Evolutionary conservation across 2,888 invertebrate species (phyloP).

Genomic region (Zygothrica quintamaculata): DNA sequence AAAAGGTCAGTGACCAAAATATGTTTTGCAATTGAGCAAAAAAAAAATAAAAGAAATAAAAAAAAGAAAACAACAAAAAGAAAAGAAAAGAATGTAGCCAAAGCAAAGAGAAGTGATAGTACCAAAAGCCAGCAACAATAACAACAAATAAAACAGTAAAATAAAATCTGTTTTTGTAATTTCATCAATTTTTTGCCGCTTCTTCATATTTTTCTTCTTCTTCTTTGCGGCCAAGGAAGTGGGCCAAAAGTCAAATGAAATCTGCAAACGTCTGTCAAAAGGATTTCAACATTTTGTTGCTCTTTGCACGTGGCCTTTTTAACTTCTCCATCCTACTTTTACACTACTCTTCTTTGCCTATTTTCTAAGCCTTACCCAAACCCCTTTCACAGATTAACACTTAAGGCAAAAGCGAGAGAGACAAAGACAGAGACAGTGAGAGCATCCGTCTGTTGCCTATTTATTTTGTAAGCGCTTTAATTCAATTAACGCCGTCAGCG

Average conservation of each 20-base stretch:
- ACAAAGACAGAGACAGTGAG: background rate
- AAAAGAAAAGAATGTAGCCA: conserved; percentile 66
- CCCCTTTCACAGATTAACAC: conserved; percentile 5
- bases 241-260: conserved; percentile 40
- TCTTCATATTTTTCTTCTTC: conserved; percentile 19
- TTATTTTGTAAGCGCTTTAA: conserved; percentile 70
- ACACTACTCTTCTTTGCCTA: conserved; percentile 25
- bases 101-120: conserved; percentile 55
- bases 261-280: conserved; percentile 38
- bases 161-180: conserved; percentile 37
- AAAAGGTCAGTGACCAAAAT: conserved; percentile 84
- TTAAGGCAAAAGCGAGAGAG: background rate
- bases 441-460: conserved; percentile 61
- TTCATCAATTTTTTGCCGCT: conserved; percentile 41
- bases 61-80: conserved; percentile 28
- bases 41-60: conserved; percentile 28
- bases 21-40: conserved; percentile 79
- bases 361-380: conserved; percentile 39
- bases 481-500: conserved; percentile 73
- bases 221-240: conserved; percentile 41
- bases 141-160: conserved; percentile 16
- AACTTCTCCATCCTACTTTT: background rate
- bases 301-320: conserved; percentile 35
- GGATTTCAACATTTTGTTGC: conserved; percentile 39
- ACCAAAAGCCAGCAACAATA: conserved; percentile 1